phyloP scores from a whole-genome alignment of 2,113 vertebrate species.

The Carollia perspicillata region DNA sequence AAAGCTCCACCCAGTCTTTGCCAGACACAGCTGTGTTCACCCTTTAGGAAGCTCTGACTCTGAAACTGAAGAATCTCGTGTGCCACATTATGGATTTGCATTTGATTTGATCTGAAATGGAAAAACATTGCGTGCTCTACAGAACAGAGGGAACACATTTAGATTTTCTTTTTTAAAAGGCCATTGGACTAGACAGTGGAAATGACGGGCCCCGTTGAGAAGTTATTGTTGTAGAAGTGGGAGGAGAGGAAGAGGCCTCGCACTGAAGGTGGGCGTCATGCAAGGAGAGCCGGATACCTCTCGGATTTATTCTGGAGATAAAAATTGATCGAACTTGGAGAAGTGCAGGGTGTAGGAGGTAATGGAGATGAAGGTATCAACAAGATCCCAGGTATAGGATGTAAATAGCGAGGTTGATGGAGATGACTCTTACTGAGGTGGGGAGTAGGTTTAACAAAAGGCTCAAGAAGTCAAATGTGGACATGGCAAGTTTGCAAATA shows the following conservation, averaged over 20 bases:
- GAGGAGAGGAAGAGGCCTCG: not conserved
- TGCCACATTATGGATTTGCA: not conserved
- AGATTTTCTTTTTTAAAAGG: not conserved
- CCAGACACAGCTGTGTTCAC: not conserved
- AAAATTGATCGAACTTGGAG: not conserved
- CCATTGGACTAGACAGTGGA: not conserved
- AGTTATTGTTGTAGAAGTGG: not conserved
- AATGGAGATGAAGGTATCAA: not conserved
- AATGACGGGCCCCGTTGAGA: not conserved
- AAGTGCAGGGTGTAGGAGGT: not conserved
- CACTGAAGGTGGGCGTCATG: rapidly evolving
- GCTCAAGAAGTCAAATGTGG: not conserved
- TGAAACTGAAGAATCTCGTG: not conserved
- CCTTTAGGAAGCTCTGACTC: not conserved
- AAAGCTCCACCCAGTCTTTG: rapidly evolving
- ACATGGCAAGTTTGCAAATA: not conserved
- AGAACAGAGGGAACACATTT: not conserved
- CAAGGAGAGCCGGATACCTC: not conserved
- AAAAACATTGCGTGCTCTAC: not conserved
- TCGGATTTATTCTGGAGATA: not conserved
- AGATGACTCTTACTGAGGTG: not conserved
- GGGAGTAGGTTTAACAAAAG: not conserved
- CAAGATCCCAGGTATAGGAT: not conserved
- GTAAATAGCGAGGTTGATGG: not conserved
- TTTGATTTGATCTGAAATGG: not conserved